phyloP scores from a whole-genome alignment of 2,888 invertebrate genomes.

The Pelosia muscerda region DNA sequence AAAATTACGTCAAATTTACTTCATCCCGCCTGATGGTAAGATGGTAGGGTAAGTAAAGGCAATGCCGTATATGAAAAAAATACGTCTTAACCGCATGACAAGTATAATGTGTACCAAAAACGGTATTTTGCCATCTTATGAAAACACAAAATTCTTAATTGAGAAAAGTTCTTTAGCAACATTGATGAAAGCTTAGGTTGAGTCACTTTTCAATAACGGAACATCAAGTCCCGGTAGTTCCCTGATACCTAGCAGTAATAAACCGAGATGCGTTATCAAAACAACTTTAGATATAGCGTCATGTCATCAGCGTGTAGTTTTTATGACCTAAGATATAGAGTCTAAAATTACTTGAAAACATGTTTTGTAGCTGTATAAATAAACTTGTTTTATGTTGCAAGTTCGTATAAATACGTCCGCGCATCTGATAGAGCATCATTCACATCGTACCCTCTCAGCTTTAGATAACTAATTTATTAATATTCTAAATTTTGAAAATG shows the following conservation, averaged over 20 bases:
- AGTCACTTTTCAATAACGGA: neutral
- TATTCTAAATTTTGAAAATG: slow-evolving; percentile 50
- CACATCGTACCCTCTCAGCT: neutral
- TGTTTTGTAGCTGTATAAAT: neutral
- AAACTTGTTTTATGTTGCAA: neutral
- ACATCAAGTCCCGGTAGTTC: neutral
- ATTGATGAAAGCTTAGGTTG: neutral
- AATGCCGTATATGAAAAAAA: no score
- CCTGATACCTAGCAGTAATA: neutral
- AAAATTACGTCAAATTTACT: no score
- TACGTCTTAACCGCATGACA: no score
- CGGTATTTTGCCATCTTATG: neutral
- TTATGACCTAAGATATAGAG: neutral
- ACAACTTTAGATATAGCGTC: neutral
- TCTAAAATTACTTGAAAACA: neutral
- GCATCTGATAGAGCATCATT: slow-evolving; percentile 15
- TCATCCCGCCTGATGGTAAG: no score
- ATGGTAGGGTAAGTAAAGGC: no score
- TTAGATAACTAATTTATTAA: neutral
- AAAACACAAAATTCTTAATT: no score
- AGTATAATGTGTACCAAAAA: no score
- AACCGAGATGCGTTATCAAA: slow-evolving; percentile 1
- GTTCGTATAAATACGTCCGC: neutral
- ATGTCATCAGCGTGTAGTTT: neutral
- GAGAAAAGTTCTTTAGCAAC: neutral